Percentiles rank a stretch among this genome's conserved stretches.
Conservation (phyloP, 2,113 vertebrate species). For the Sminthopsis crassicaudata region DNA sequence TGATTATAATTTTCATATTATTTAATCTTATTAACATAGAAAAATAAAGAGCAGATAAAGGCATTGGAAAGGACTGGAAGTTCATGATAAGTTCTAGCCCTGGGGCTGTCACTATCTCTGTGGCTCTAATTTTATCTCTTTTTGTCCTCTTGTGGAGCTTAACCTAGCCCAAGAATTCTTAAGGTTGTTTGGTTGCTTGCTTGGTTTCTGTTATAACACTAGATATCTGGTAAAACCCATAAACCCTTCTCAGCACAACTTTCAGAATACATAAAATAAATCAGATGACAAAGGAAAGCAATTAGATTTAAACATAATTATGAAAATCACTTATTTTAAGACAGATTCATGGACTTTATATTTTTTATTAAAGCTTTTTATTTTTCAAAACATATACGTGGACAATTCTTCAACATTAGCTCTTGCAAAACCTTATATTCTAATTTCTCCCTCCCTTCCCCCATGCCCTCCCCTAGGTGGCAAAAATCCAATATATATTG, state of each 20-base stretch:
- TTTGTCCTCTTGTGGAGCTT: neutral
- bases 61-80: neutral
- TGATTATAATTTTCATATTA: neutral
- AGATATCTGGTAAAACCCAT: neutral
- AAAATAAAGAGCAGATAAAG: neutral
- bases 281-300: neutral
- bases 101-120: neutral
- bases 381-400: too few relatives aligned
- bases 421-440: too few relatives aligned
- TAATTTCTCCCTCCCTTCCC: too few relatives aligned
- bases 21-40: neutral
- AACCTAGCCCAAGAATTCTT: neutral
- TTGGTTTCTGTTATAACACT: neutral
- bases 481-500: too few relatives aligned
- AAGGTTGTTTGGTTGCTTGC: neutral
- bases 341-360: too few relatives aligned
- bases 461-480: too few relatives aligned
- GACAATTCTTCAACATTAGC: too few relatives aligned
- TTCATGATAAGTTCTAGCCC: neutral
- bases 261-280: neutral
- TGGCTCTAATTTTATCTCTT: neutral
- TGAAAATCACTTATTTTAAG: neutral
- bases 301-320: neutral
- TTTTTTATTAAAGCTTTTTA: too few relatives aligned
- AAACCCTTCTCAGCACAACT: neutral